Evolutionary conservation across 2,888 invertebrate species (phyloP).

Genomic region (Clunio marinus): DNA sequence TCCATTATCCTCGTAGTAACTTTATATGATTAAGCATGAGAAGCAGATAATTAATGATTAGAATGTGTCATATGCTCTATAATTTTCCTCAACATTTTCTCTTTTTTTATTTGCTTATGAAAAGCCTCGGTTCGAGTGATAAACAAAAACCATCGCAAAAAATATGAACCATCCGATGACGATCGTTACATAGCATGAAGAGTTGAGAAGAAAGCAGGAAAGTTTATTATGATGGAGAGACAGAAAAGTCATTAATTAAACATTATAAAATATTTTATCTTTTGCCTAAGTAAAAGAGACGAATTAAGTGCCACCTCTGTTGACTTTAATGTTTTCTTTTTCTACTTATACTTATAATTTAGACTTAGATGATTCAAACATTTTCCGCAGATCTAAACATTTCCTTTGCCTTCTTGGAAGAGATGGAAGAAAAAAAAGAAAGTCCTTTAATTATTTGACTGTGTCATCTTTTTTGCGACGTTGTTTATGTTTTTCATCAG

Average conservation of each 20-base stretch:
- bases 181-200: not conserved
- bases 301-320: not conserved
- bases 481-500: not conserved
- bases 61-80: conserved; percentile 31
- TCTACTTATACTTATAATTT: not conserved
- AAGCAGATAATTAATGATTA: conserved; percentile 36
- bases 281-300: too few species aligned
- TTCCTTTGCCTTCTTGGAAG: not conserved
- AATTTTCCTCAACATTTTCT: not conserved
- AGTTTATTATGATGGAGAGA: not conserved
- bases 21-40: not conserved
- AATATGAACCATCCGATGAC: not conserved
- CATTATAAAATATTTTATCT: conserved; percentile 17
- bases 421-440: not conserved
- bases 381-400: not conserved
- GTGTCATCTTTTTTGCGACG: not conserved
- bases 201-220: too few species aligned
- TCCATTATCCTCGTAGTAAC: not conserved
- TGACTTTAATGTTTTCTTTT: not conserved
- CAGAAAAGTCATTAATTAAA: conserved; percentile 30
- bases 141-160: not conserved
- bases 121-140: not conserved
- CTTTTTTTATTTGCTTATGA: not conserved
- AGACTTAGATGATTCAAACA: not conserved
- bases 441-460: conserved; percentile 14